A percentile compares a stretch with the other conserved stretches of the same genome.
Conservation (phyloP, 2,888 invertebrate genomes). For the Elegia similella region DNA sequence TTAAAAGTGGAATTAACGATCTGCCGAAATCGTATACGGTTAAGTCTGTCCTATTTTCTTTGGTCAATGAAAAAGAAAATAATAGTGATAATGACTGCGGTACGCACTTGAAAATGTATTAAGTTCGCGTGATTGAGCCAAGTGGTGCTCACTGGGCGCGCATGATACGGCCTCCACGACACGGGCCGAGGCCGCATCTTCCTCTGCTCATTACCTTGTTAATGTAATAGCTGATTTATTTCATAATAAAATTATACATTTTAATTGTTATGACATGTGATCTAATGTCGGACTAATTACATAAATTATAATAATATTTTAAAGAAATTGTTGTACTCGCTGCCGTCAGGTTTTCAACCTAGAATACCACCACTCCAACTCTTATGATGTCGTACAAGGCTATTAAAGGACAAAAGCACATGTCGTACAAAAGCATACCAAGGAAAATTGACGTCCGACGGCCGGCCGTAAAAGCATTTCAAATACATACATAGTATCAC, state of each 20-base stretch:
- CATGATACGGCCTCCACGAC: slow-evolving; percentile 46
- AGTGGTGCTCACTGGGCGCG: slow-evolving; percentile 39
- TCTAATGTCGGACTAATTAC: slow-evolving; percentile 11
- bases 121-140: slow-evolving; percentile 45
- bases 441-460: no score
- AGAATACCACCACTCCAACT: no score
- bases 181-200: slow-evolving; percentile 59
- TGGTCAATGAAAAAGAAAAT: slow-evolving; percentile 13
- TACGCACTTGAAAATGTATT: slow-evolving; percentile 38
- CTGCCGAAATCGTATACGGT: slow-evolving; percentile 3
- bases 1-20: slow-evolving; percentile 29
- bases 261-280: slow-evolving; percentile 15
- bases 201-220: slow-evolving; percentile 54
- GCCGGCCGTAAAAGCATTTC: no score
- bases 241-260: slow-evolving; percentile 17
- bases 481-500: no score
- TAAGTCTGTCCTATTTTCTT: slow-evolving; percentile 13
- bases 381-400: no score
- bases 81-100: slow-evolving; percentile 25
- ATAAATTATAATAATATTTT: slow-evolving; percentile 7
- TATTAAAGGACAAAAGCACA: no score
- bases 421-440: no score
- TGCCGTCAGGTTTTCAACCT: no score
- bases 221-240: slow-evolving; percentile 36
- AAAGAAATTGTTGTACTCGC: not conserved